A percentile compares a stretch with the other conserved stretches of the same genome.
phyloP scores from a whole-genome alignment of 2,888 invertebrate species.

The Vannuccia rotundouncinata region DNA sequence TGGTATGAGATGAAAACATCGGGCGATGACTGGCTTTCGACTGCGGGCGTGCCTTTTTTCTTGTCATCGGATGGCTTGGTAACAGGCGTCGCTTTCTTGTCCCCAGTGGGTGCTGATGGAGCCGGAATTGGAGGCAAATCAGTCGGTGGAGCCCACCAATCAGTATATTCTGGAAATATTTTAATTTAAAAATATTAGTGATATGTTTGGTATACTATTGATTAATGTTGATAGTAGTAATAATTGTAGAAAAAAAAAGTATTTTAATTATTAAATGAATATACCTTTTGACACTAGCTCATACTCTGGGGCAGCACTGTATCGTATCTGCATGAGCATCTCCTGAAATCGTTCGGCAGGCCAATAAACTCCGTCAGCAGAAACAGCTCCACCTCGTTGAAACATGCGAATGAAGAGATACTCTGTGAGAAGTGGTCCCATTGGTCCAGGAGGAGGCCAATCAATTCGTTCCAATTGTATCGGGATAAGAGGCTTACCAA shows the following conservation, averaged over 20 bases:
- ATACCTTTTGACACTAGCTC: conserved; percentile 44
- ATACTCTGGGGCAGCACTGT: conserved; percentile 45
- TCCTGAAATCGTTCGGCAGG: conserved; percentile 49
- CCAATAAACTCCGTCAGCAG: conserved; percentile 48
- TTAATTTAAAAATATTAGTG: not conserved
- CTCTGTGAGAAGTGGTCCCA: conserved; percentile 54
- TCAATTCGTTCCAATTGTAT: conserved; percentile 50
- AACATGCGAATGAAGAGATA: conserved; percentile 51
- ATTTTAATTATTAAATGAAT: no score
- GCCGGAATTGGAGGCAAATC: conserved; percentile 43
- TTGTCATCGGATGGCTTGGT: conserved; percentile 4
- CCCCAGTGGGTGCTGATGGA: conserved; percentile 39
- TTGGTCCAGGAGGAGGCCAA: conserved; percentile 54
- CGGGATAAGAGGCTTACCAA: conserved; percentile 52
- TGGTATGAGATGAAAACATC: conserved; percentile 52
- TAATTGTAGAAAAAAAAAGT: no score
- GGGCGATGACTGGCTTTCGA: no score
- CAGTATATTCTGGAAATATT: conserved; percentile 43
- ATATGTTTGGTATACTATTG: no score
- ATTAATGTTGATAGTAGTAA: no score
- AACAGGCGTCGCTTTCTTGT: not conserved
- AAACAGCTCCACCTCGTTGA: conserved; percentile 39
- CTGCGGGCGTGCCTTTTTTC: no score
- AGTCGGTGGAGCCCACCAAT: conserved; percentile 47
- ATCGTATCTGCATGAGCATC: conserved; percentile 50